phyloP scores from a whole-genome alignment of 2,113 vertebrate genomes.

The Takifugu bimaculatus region DNA sequence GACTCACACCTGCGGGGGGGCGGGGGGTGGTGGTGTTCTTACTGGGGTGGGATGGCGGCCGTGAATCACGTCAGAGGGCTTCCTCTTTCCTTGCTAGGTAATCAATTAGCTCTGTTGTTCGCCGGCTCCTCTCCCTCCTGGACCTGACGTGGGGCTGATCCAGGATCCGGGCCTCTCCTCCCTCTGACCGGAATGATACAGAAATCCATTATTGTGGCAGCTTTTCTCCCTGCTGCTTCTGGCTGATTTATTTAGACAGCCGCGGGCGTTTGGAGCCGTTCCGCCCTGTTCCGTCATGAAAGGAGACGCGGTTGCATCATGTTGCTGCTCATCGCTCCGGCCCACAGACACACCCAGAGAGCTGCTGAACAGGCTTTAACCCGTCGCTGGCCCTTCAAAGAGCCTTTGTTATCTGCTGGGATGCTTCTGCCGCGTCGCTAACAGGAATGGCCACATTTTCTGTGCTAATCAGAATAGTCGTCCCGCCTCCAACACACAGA shows the following conservation, averaged over 20 bases:
- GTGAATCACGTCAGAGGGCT: slow-evolving; percentile 63
- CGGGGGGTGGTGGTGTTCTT: too few relatives aligned
- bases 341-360: slow-evolving; percentile 47
- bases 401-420: slow-evolving; percentile 52
- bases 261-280: slow-evolving; percentile 42
- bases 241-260: slow-evolving; percentile 65
- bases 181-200: slow-evolving; percentile 28
- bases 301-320: slow-evolving; percentile 63
- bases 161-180: slow-evolving; percentile 43
- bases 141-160: slow-evolving; percentile 49
- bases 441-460: slow-evolving; percentile 41
- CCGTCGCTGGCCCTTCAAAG: slow-evolving; percentile 44
- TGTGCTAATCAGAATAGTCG: slow-evolving; percentile 46
- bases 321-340: slow-evolving; percentile 44
- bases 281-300: slow-evolving; percentile 51
- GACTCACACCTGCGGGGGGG: slow-evolving; percentile 16
- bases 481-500: slow-evolving; percentile 18
- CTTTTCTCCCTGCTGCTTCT: slow-evolving; percentile 50
- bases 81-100: slow-evolving; percentile 57
- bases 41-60: slow-evolving; percentile 33
- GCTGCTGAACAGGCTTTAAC: slow-evolving; percentile 33
- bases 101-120: slow-evolving; percentile 66
- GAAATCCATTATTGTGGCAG: slow-evolving; percentile 43
- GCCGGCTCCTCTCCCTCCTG: slow-evolving; percentile 47
- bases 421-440: slow-evolving; percentile 60